Conservation (phyloP, 2,113 vertebrate genomes). For the Gallinago jamesoni region DNA sequence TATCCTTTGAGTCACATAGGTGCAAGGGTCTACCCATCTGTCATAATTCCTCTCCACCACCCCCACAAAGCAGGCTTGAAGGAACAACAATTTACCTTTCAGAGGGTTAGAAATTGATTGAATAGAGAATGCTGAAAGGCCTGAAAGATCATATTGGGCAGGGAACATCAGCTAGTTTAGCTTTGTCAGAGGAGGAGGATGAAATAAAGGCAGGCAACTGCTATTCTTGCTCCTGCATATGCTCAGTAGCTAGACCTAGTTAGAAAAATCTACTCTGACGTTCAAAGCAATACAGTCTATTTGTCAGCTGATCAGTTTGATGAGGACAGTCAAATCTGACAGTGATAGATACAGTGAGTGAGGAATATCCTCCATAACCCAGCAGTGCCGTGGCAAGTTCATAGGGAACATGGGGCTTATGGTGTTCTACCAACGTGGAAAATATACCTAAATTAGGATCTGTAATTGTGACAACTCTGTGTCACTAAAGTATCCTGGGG, state of each 20-base stretch:
- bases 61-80: not conserved
- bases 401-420: not conserved
- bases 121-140: not conserved
- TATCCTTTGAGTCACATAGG: not conserved
- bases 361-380: not conserved
- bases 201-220: slow-evolving; percentile 56
- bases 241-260: slow-evolving; percentile 63
- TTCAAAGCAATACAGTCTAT: slow-evolving; percentile 46
- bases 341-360: not conserved
- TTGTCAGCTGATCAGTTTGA: slow-evolving; percentile 29
- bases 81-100: not conserved
- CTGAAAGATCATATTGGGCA: not conserved
- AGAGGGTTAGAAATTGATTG: not conserved
- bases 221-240: slow-evolving; percentile 66
- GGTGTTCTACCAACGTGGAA: not conserved
- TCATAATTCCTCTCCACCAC: not conserved
- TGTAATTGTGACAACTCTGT: not conserved
- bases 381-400: not conserved
- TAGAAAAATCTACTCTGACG: slow-evolving; percentile 59
- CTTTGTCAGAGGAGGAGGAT: slow-evolving; percentile 57
- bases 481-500: not conserved
- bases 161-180: slow-evolving; percentile 22
- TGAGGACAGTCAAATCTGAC: not conserved
- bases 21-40: not conserved
- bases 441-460: not conserved